Percentiles rank a stretch among this genome's conserved stretches.
Conservation (phyloP, 2,888 invertebrate species). For the Rhaphigaster nebulosa region DNA sequence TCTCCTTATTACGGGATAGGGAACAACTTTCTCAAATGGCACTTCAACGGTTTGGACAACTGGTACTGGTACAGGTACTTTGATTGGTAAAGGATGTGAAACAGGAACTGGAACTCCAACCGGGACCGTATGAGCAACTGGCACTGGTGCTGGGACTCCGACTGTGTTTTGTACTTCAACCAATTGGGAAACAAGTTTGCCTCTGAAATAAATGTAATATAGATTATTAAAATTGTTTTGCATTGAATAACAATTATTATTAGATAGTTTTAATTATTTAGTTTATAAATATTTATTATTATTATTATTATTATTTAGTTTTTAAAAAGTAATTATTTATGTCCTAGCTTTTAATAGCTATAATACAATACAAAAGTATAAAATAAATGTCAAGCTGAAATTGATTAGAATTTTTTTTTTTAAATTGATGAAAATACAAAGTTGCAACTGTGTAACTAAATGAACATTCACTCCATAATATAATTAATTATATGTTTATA, state of each 20-base stretch:
- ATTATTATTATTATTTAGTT: not conserved
- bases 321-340: no score
- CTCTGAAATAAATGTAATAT: slow-evolving; percentile 43
- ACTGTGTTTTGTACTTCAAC: slow-evolving; percentile 55
- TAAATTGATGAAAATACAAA: not conserved
- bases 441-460: not conserved
- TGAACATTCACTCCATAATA: not conserved
- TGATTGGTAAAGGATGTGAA: slow-evolving; percentile 42
- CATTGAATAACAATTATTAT: not conserved
- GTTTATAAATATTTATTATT: not conserved
- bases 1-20: slow-evolving; percentile 37
- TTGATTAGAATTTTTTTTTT: no score
- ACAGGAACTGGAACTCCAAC: slow-evolving; percentile 51
- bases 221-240: not conserved
- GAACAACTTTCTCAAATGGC: slow-evolving; percentile 36
- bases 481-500: not conserved
- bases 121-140: slow-evolving; percentile 8
- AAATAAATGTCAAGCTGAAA: no score
- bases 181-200: slow-evolving; percentile 46
- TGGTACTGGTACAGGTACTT: slow-evolving; percentile 48
- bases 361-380: no score
- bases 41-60: slow-evolving; percentile 19
- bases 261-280: not conserved
- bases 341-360: no score
- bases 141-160: slow-evolving; percentile 41